Evolutionary conservation across 2,113 vertebrate genomes (phyloP), one percentile per base, ranked within the genome.

Genomic region (Zosterops hypoxanthus): DNA sequence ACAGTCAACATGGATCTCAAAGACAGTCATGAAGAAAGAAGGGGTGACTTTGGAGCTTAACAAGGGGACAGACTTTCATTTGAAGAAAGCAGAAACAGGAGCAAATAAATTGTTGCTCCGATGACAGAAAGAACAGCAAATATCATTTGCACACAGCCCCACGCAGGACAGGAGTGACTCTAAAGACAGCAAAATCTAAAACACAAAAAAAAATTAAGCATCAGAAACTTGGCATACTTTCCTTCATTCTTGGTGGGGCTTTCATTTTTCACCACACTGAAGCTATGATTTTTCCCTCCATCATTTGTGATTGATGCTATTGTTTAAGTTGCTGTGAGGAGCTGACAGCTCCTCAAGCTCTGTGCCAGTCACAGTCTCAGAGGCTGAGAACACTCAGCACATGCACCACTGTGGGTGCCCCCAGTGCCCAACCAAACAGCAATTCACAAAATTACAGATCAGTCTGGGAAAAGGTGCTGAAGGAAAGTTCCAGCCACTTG

Each of bases 371-470:
- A 26, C 23, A 63, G 23, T 7, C 49, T 50, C 57, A 25, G n/a
- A 55, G 47, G 34, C 29, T 86, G 61, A 4, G 2, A 57, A 14
- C 6, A 10, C 17, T 20, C 0, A 0, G 12, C 52, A 57, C 15
- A 8, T 5, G 17, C 26, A 49, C 22, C 22, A 6, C 47, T 59
- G 28, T 21, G 31, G 19, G 16, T 75, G n/a, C 0, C 8, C 17
- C 24, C 52, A 29, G 26, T 5, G 29, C 49, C 56, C 31, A 47
- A 68, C 18, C n/a, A 42, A 77, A 71, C 2, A 50, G 23, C 2
- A 3, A 31, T 14, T 49, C 70, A 47, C 39, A 44, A 71, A 84
- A 50, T 8, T 75, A 50, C 10, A 49, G 4, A n/a, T 14, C 42
- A 46, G 20, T 25, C 52, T 34, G n/a, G 75, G 29, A 55, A 87